phyloP scores from a whole-genome alignment of 2,888 invertebrate genomes.

The Tenthredo distinguenda region DNA sequence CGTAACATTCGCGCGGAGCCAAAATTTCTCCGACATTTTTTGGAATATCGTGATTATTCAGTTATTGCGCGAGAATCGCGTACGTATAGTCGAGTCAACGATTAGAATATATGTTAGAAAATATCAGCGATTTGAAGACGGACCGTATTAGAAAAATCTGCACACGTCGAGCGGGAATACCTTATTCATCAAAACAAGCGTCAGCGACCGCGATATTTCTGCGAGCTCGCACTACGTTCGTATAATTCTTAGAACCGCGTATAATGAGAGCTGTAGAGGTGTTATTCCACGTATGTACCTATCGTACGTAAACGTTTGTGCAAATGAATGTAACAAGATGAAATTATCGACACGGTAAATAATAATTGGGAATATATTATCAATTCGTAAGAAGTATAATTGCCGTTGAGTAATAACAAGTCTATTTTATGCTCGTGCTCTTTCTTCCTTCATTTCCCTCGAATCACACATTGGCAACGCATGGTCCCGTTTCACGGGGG shows the following conservation, averaged over 20 bases:
- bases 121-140: neutral
- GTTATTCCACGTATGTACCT: neutral
- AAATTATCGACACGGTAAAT: neutral
- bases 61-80: neutral
- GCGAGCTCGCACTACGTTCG: neutral
- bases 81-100: neutral
- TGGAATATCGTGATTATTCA: neutral
- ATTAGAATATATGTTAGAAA: neutral
- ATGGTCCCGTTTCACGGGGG: neutral
- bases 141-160: neutral
- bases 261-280: neutral
- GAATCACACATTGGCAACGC: neutral
- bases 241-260: neutral
- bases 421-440: neutral
- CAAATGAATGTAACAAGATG: neutral
- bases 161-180: neutral
- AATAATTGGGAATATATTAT: neutral
- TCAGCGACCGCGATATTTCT: neutral
- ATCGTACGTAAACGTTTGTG: neutral
- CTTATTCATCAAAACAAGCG: slow-evolving; percentile 13
- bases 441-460: neutral
- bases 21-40: too few relatives aligned
- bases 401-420: neutral
- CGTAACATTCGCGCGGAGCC: neutral
- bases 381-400: neutral